Conservation (phyloP, 2,888 invertebrate genomes). For the Lacanobia oleracea region DNA sequence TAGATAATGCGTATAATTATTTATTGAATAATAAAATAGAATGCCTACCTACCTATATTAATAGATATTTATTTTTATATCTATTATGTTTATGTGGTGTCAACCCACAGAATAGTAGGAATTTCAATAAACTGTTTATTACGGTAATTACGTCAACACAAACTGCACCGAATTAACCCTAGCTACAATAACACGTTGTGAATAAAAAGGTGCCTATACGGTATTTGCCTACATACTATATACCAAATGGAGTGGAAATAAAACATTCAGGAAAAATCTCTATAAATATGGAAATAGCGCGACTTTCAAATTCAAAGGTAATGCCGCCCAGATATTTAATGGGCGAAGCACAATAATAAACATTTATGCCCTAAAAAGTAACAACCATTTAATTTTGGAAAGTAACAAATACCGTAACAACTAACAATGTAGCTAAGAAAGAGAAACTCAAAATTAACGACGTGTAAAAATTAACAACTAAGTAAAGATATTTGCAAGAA, state of each 20-base stretch:
- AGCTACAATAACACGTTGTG: not conserved
- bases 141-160: not conserved
- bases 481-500: constrained; percentile 48
- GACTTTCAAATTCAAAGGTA: constrained; percentile 25
- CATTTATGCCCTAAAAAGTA: constrained; percentile 40
- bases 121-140: not conserved
- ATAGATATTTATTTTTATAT: not conserved
- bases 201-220: not conserved
- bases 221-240: not conserved
- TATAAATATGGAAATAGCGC: not conserved
- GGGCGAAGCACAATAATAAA: constrained; percentile 1
- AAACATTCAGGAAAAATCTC: not conserved
- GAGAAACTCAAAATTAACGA: constrained; percentile 61
- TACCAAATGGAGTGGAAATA: constrained; percentile 5
- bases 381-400: constrained; percentile 36
- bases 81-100: not conserved
- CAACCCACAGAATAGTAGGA: not conserved
- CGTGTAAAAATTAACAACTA: constrained; percentile 48
- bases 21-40: too few species aligned
- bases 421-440: constrained; percentile 25
- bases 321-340: constrained; percentile 37
- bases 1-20: too few species aligned
- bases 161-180: not conserved
- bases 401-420: constrained; percentile 34
- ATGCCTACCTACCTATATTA: too few species aligned